Percentiles rank a stretch among this genome's conserved stretches.
Conservation (phyloP, 2,113 vertebrate species). For the Nyctibius bracteatus region DNA sequence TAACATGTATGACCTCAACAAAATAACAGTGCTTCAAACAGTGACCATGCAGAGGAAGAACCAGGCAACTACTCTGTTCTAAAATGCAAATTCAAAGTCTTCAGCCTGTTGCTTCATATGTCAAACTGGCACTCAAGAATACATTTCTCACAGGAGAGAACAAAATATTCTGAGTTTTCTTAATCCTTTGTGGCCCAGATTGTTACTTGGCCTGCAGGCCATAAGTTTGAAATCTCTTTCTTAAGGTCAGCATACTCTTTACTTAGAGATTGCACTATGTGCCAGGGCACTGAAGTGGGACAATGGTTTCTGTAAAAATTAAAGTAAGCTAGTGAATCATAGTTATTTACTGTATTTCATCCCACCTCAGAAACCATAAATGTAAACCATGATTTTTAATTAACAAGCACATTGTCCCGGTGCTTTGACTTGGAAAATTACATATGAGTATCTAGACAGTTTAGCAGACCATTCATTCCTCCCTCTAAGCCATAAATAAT, state of each 20-base stretch:
- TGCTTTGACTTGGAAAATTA: slow-evolving; percentile 69
- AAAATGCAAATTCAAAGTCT: not conserved
- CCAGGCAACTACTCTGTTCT: not conserved
- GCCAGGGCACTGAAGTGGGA: slow-evolving; percentile 55
- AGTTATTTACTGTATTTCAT: slow-evolving; percentile 51
- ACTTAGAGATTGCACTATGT: not conserved
- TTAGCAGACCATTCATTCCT: slow-evolving; percentile 46
- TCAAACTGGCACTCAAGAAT: not conserved
- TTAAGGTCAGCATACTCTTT: slow-evolving; percentile 51
- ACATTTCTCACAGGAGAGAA: not conserved
- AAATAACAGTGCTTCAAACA: not conserved
- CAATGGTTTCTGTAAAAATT: slow-evolving; percentile 29
- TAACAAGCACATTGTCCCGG: slow-evolving; percentile 56
- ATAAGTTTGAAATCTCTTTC: not conserved
- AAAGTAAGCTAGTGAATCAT: slow-evolving; percentile 13
- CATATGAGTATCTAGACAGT: slow-evolving; percentile 26
- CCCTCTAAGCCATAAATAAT: slow-evolving; percentile 5
- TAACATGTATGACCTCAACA: not conserved
- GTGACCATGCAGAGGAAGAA: not conserved
- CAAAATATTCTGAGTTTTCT: slow-evolving; percentile 1
- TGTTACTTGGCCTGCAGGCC: not conserved
- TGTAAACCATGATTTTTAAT: slow-evolving; percentile 58
- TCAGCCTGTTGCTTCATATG: not conserved
- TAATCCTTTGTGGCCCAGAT: not conserved
- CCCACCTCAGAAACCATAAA: slow-evolving; percentile 17